Percentiles rank a stretch among this genome's conserved stretches.
Evolutionary conservation across 2,888 invertebrate species (phyloP).

Genomic region (Plagodis dolabraria): DNA sequence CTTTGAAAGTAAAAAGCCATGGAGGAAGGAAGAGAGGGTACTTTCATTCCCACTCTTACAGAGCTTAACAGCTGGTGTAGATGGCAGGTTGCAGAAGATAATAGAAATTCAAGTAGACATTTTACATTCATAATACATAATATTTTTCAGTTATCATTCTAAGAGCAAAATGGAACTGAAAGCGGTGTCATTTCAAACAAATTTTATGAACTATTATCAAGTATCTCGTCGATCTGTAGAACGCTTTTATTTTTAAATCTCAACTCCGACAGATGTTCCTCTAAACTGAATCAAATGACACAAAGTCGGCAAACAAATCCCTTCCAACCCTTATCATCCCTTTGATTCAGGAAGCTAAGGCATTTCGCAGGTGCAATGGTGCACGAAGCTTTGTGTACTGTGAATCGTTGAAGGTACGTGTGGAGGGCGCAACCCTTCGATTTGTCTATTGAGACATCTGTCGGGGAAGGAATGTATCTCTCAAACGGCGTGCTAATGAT

Average conservation of each 20-base stretch:
- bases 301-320: slow-evolving; percentile 28
- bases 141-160: too few species aligned
- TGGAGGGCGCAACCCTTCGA: slow-evolving; percentile 53
- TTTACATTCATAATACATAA: too few species aligned
- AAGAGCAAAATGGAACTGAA: too few species aligned
- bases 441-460: slow-evolving; percentile 49
- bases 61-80: too few species aligned
- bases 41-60: too few species aligned
- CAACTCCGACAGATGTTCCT: slow-evolving; percentile 8
- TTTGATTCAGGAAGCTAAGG: slow-evolving; percentile 46
- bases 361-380: slow-evolving; percentile 68
- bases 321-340: slow-evolving; percentile 24
- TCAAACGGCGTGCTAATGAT: slow-evolving; percentile 32
- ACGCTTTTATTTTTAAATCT: not conserved
- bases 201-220: too few species aligned
- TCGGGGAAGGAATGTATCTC: slow-evolving; percentile 38
- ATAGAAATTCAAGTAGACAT: too few species aligned
- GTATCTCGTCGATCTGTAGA: too few species aligned
- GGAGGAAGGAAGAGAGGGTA: too few species aligned
- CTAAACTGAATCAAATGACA: slow-evolving; percentile 18
- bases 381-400: slow-evolving; percentile 77
- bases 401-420: slow-evolving; percentile 63
- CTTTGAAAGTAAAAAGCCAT: too few species aligned
- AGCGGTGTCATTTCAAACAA: too few species aligned
- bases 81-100: too few species aligned